Conservation (phyloP, 2,888 invertebrate genomes). For the Sialis fuliginosa region DNA sequence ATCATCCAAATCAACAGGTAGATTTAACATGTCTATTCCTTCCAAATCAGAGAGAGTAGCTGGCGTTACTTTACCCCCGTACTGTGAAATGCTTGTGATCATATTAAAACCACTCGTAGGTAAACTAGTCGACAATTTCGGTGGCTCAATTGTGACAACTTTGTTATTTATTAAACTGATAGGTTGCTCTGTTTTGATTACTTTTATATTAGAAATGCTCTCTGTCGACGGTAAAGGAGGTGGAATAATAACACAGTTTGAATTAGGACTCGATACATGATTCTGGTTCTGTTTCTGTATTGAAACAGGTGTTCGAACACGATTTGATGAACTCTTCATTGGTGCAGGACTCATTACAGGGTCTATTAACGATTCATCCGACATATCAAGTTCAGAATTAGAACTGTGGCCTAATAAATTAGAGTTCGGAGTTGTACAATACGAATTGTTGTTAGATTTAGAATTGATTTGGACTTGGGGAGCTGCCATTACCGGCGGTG, state of each 20-base stretch:
- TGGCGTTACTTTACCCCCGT: slow-evolving; percentile 19
- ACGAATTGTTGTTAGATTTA: slow-evolving; percentile 8
- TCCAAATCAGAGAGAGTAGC: slow-evolving; percentile 33
- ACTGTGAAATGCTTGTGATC: slow-evolving; percentile 19
- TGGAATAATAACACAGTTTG: too few relatives aligned
- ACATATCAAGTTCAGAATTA: slow-evolving; percentile 19
- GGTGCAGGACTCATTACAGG: slow-evolving; percentile 7
- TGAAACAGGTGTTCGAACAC: too few relatives aligned
- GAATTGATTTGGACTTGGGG: background rate
- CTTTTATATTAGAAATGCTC: too few relatives aligned
- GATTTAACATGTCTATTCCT: slow-evolving; percentile 56
- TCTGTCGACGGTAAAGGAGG: too few relatives aligned
- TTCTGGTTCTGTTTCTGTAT: background rate
- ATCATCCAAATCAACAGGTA: slow-evolving; percentile 58
- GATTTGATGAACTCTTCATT: background rate
- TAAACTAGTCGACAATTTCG: too few relatives aligned
- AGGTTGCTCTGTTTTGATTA: too few relatives aligned
- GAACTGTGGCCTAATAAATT: slow-evolving; percentile 15
- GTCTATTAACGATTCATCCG: slow-evolving; percentile 17
- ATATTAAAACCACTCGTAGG: slow-evolving; percentile 17
- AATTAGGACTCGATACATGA: too few relatives aligned
- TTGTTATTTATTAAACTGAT: too few relatives aligned
- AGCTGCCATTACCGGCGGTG: slow-evolving; percentile 12
- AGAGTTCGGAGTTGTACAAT: slow-evolving; percentile 2
- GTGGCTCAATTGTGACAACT: background rate